Evolutionary conservation across 2,113 vertebrate genomes (phyloP).

Genomic region (Ginglymostoma cirratum): DNA sequence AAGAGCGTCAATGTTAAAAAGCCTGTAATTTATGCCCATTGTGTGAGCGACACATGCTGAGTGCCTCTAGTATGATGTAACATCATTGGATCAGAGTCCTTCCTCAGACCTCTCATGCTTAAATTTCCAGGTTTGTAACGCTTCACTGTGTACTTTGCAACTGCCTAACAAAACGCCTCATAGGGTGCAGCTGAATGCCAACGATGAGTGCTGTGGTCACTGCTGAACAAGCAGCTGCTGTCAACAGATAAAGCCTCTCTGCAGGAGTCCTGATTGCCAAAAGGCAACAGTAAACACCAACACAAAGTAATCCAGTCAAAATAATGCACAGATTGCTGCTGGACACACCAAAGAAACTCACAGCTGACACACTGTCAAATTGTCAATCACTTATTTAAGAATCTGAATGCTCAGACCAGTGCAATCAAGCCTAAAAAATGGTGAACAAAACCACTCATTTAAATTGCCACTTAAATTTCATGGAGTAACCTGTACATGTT

Average conservation of each 20-base stretch:
- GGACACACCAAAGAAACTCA: neutral
- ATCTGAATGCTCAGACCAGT: neutral
- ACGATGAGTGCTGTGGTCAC: neutral
- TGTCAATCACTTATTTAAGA: neutral
- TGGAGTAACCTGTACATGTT: neutral
- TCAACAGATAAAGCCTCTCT: constrained; percentile 6
- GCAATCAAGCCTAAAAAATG: neutral
- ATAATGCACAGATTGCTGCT: constrained; percentile 20
- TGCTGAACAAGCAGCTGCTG: constrained; percentile 35
- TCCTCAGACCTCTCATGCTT: neutral
- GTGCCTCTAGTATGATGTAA: neutral
- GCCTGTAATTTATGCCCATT: neutral
- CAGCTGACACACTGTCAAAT: neutral
- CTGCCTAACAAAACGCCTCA: neutral
- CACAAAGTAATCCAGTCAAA: constrained; percentile 5
- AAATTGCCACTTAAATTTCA: neutral
- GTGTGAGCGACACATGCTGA: neutral
- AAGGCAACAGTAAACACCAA: constrained; percentile 11
- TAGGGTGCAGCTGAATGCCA: neutral
- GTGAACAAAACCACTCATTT: neutral
- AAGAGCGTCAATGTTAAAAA: neutral
- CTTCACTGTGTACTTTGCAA: neutral
- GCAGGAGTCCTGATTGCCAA: constrained; percentile 19
- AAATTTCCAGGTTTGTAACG: neutral
- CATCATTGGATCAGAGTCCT: neutral